Base-by-base conservation (phyloP, 2,888 invertebrate genomes). In the Pyrgus malvae region DNA sequence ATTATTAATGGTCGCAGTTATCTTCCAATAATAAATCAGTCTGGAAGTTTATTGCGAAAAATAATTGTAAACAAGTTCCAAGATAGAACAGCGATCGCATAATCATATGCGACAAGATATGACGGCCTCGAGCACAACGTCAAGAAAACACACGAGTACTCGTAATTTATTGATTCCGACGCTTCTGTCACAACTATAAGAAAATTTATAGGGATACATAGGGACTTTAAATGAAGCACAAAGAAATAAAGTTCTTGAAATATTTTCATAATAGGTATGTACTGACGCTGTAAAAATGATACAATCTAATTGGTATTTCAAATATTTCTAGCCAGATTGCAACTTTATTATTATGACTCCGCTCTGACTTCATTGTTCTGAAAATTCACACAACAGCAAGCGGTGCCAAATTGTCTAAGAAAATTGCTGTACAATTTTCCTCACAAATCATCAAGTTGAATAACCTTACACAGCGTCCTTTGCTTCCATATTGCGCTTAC, bases 391-490 rank as follows among this genome's bases (percentile, higher is more conserved):
- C 37, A 37, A 17, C 12, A 11, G 0, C 27, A 5, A 35, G 17
- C 8, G 37, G 12, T 44, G 25, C 29, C 53, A 31, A 44, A 53
- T 37, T 38, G 45, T 45, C 53, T 53, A 53, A 21, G 53, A 45
- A 53, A 50, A 66, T 64, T 60, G 58, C 60, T 61, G 56, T 41
- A 71, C 76, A 76, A 78, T 78, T 76, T 79, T 73, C 75, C 67
- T 67, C 61, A 66, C 68, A 63, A 66, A 76, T 73, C 68, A 70
- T 73, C 72, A 74, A 78, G 88, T 83, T 84, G 77, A 83, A 80
- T 70, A 78, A 86, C 84, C 85, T 78, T 74, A 71, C 6, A 62
- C 59, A 60, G 61, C 69, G 72, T 67, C 69, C 68, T 70, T 68
- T 64, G 61, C 67, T 67, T 68, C 67, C 69, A 71, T 65, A 63